Evolutionary conservation across 1,140 invertebrate species (phyloP).

Genomic region (Acromyrmex echinatior): DNA sequence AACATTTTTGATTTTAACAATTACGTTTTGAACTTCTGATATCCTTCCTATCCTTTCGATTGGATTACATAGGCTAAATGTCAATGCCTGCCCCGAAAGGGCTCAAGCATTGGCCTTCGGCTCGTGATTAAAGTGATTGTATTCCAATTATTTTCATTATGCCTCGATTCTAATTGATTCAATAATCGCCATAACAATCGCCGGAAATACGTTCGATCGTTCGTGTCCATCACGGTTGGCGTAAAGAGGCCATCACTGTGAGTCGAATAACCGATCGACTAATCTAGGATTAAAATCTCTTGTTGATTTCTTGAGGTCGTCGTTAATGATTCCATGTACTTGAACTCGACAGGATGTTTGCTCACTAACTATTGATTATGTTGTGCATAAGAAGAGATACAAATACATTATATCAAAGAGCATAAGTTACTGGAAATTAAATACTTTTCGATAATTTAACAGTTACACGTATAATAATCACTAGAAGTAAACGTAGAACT

Average conservation of each 20-base stretch:
- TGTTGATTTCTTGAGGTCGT: conserved; percentile 6
- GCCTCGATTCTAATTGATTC: conserved; percentile 80
- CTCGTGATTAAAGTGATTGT: conserved; percentile 81
- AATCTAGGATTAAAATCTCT: conserved; percentile 37
- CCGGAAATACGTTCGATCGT: conserved; percentile 79
- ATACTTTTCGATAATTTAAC: background rate
- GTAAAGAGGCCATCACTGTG: background rate
- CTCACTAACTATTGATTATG: background rate
- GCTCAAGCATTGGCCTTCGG: conserved; percentile 80
- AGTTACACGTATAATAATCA: background rate
- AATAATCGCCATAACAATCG: conserved; percentile 82
- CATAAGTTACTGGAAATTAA: background rate
- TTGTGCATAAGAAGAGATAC: background rate
- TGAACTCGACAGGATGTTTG: conserved; percentile 5
- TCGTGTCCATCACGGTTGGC: background rate
- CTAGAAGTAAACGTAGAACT: background rate
- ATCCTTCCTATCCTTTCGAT: conserved; percentile 19
- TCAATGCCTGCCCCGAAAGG: conserved; percentile 60
- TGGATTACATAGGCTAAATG: conserved; percentile 48
- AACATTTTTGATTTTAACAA: background rate
- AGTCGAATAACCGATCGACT: background rate
- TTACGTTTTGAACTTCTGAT: background rate
- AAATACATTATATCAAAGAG: background rate
- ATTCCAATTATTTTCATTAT: conserved; percentile 84
- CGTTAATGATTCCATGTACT: conserved; percentile 27